These are phyloP conservation scores for Cephus rjabovi DNA, from an alignment of 2,888 invertebrate genomes.

Conservation along the genomic window DNA sequence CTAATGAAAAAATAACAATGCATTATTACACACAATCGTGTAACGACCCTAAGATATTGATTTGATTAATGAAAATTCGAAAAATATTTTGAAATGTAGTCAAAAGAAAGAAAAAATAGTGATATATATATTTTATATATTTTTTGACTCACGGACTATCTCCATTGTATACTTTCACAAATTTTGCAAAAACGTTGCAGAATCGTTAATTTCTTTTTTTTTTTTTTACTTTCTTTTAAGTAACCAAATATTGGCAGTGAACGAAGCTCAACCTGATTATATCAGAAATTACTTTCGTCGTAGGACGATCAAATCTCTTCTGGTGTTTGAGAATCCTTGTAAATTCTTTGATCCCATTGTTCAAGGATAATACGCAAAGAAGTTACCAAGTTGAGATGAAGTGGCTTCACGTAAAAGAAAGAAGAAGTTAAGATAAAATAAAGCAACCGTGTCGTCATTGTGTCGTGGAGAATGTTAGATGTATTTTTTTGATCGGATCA, in stretches of 20 bases:
- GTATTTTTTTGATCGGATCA: background rate
- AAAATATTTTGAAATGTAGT: too few relatives aligned
- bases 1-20: too few relatives aligned
- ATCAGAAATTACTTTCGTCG: background rate
- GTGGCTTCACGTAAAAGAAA: background rate
- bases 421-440: background rate
- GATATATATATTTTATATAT: too few relatives aligned
- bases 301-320: background rate
- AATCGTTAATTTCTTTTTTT: background rate
- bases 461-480: background rate
- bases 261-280: background rate
- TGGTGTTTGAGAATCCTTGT: background rate
- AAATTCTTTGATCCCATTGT: background rate
- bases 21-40: too few relatives aligned
- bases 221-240: background rate
- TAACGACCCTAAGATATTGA: too few relatives aligned
- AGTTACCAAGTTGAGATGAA: background rate
- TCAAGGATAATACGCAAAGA: background rate
- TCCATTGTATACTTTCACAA: background rate
- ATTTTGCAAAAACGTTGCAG: background rate
- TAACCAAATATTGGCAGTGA: background rate
- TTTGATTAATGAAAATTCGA: too few relatives aligned
- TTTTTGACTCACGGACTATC: background rate
- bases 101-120: too few relatives aligned
- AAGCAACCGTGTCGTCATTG: background rate